Evolutionary conservation across 1,140 invertebrate genomes (phyloP).

Genomic region (Bombus huntii): DNA sequence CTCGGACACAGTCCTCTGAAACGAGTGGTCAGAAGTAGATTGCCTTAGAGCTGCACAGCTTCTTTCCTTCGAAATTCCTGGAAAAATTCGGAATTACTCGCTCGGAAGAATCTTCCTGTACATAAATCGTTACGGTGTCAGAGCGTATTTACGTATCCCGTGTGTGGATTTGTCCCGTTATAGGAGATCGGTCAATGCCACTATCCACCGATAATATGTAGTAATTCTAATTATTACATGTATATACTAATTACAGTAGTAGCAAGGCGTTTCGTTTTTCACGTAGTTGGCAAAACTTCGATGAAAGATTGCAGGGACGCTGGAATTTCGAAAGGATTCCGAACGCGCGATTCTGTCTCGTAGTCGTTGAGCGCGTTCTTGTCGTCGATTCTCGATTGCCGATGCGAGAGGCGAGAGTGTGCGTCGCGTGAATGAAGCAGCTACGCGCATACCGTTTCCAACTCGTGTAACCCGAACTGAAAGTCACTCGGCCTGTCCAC

Average conservation of each 20-base stretch:
- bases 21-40: constrained; percentile 56
- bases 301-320: too few species aligned
- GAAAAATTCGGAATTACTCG: constrained; percentile 19
- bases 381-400: neutral
- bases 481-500: constrained; percentile 43
- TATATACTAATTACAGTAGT: neutral
- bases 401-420: constrained; percentile 20
- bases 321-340: too few species aligned
- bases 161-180: constrained; percentile 26
- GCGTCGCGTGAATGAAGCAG: constrained; percentile 57
- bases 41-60: neutral
- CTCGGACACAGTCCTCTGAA: constrained; percentile 25
- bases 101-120: neutral
- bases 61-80: constrained; percentile 10
- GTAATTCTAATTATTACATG: neutral
- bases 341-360: too few species aligned
- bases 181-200: neutral
- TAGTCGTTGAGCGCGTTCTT: too few species aligned
- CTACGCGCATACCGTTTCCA: constrained; percentile 42
- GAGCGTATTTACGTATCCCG: constrained; percentile 7
- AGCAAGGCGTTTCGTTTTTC: neutral
- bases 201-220: neutral
- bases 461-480: constrained; percentile 62
- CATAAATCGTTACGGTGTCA: constrained; percentile 7
- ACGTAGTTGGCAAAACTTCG: too few species aligned